A percentile compares a stretch with the other conserved stretches of the same genome.
Conservation (phyloP, 2,888 invertebrate species). For the Pedicia rivosa region DNA sequence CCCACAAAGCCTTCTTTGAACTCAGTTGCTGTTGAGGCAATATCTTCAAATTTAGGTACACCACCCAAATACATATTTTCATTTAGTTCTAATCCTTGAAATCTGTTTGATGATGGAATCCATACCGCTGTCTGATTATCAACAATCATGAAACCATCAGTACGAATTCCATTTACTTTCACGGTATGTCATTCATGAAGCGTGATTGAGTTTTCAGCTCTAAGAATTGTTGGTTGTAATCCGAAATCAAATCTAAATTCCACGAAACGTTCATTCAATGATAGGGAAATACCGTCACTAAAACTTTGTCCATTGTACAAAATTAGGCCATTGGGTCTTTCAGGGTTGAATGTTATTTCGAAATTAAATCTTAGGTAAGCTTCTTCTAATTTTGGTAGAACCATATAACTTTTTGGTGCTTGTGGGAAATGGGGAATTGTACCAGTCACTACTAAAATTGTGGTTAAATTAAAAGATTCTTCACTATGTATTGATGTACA, state of each 20-base stretch:
- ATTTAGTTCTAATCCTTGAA: conserved; percentile 58
- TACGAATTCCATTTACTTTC: conserved; percentile 50
- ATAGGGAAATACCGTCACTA: conserved; percentile 56
- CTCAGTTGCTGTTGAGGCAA: conserved; percentile 42
- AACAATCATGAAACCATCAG: conserved; percentile 55
- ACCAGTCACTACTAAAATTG: conserved; percentile 61
- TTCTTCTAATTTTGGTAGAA: conserved; percentile 59
- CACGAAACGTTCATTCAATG: conserved; percentile 52
- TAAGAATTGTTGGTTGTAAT: conserved; percentile 53
- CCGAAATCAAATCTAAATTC: conserved; percentile 75
- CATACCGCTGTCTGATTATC: conserved; percentile 50
- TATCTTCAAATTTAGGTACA: conserved; percentile 47
- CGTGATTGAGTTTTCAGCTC: conserved; percentile 48
- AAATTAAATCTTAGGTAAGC: conserved; percentile 70
- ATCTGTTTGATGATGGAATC: conserved; percentile 43
- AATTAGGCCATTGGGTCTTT: conserved; percentile 45
- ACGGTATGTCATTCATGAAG: conserved; percentile 81
- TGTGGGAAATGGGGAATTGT: conserved; percentile 79
- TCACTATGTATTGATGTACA: conserved; percentile 57
- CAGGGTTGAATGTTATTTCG: conserved; percentile 82
- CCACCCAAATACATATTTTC: conserved; percentile 75
- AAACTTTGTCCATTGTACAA: conserved; percentile 68
- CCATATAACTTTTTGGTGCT: conserved; percentile 60
- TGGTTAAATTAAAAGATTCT: conserved; percentile 50
- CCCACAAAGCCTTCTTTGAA: conserved; percentile 59